Conservation (phyloP, 2,113 vertebrate genomes). For the Halcyon malimbica region DNA sequence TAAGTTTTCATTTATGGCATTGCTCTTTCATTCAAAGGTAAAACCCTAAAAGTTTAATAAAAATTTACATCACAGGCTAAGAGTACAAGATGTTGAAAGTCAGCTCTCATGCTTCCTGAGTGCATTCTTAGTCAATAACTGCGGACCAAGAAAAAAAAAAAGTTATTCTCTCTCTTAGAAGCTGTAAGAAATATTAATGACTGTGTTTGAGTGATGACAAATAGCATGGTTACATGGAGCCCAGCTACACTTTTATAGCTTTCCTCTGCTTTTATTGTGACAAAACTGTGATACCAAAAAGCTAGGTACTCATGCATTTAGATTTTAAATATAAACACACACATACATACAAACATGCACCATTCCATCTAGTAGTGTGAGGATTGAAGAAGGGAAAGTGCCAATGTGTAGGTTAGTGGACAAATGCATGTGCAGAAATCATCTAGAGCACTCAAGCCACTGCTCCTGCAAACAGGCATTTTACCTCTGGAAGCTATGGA, state of each 20-base stretch:
- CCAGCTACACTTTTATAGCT: background rate
- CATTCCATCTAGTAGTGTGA: background rate
- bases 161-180: background rate
- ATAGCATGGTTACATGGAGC: background rate
- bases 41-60: background rate
- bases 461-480: background rate
- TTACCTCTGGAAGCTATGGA: constrained; percentile 6
- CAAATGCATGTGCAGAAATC: background rate
- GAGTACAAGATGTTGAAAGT: background rate
- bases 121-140: background rate
- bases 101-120: background rate
- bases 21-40: background rate
- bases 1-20: background rate
- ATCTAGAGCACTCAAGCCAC: background rate
- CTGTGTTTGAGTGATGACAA: background rate
- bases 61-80: background rate
- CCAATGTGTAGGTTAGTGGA: background rate
- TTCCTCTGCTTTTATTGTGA: background rate
- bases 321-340: background rate
- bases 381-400: background rate
- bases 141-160: background rate
- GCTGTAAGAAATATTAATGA: background rate
- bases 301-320: background rate
- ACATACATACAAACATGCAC: background rate
- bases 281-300: background rate